Conservation (phyloP, 2,888 invertebrate genomes). For the Amphipoea oculea region DNA sequence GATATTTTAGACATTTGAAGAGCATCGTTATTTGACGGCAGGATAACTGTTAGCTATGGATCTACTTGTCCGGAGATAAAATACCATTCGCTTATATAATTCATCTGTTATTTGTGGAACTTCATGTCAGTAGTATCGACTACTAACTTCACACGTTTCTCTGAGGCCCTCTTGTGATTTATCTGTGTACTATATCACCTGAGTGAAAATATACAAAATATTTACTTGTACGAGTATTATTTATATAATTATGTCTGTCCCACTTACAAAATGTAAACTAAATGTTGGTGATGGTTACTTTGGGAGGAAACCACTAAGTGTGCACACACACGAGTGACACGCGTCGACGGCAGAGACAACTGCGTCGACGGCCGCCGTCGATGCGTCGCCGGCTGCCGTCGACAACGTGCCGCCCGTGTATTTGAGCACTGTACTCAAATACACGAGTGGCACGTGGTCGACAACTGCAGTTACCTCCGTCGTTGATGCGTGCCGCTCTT, state of each 20-base stretch:
- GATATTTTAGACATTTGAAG: slow-evolving; percentile 49
- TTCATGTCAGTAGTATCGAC: slow-evolving; percentile 2
- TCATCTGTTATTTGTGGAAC: slow-evolving; percentile 7
- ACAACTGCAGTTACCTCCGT: neutral
- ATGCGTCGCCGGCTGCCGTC: neutral
- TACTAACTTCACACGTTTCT: slow-evolving; percentile 20
- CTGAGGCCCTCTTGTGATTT: slow-evolving; percentile 41
- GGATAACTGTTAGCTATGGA: neutral
- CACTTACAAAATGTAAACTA: slow-evolving; percentile 6
- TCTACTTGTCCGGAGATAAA: slow-evolving; percentile 6
- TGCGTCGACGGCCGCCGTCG: neutral
- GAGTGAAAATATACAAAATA: slow-evolving; percentile 30
- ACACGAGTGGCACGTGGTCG: neutral
- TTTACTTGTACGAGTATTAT: slow-evolving; percentile 20
- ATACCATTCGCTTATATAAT: slow-evolving; percentile 10
- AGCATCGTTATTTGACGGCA: slow-evolving; percentile 44
- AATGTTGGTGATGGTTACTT: slow-evolving; percentile 1
- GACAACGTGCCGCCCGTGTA: neutral
- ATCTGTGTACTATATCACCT: slow-evolving; percentile 23
- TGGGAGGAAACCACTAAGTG: neutral
- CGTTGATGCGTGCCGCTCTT: neutral
- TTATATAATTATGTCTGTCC: neutral
- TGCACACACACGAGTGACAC: neutral
- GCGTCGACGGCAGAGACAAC: no score
- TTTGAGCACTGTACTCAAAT: neutral